Evolutionary conservation across 2,797 vertebrate species (phyloP), one percentile per base, ranked within the genome.

Genomic region (Sebastes minor): DNA sequence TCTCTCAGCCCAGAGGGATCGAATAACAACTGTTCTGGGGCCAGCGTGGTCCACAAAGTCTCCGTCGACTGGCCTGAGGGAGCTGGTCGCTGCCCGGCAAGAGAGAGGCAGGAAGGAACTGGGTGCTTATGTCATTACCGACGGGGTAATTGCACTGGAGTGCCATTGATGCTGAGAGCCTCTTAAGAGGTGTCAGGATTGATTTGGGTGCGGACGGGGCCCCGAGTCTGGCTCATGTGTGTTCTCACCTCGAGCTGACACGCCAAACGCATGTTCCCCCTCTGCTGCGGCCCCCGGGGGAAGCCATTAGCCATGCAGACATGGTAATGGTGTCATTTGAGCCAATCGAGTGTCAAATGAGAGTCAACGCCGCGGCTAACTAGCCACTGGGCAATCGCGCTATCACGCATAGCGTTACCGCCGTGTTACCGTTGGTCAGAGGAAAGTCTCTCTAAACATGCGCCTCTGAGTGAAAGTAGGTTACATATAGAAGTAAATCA

Each of bases 191-290:
- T 94, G 94, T 94, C 91, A 92, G 92, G 91, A 92, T 91, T 92
- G 91, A 94, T 94, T 93, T 93, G 90, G 92, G 88, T 83, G 91
- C 18, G 55, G 86, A 93, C 77, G 78, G 89, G 85, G 86, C 83
- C 88, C 77, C 1, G 82, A 73, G 86, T 91, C 95, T 96, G 95
- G 95, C 85, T 95, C 93, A 95, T 95, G 94, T 93, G 93, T 95
- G 95, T 96, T 96, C 95, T 96, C 95, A 95, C 95, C 94, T 96
- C 89, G 53, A 89, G 85, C 83, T 90, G 94, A 95, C 93, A 95
- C 82, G 90, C 84, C 91, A 94, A 94, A 93, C 60, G 85, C 91
- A 93, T 94, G 94, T 95, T 91, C 79, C 88, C 91, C 87, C 90
- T 78, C 86, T 12, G 28, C 87, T 28, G 22, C 12, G 3, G 30